Conservation (phyloP, 2,797 vertebrate genomes). For the Myotis planiceps region DNA sequence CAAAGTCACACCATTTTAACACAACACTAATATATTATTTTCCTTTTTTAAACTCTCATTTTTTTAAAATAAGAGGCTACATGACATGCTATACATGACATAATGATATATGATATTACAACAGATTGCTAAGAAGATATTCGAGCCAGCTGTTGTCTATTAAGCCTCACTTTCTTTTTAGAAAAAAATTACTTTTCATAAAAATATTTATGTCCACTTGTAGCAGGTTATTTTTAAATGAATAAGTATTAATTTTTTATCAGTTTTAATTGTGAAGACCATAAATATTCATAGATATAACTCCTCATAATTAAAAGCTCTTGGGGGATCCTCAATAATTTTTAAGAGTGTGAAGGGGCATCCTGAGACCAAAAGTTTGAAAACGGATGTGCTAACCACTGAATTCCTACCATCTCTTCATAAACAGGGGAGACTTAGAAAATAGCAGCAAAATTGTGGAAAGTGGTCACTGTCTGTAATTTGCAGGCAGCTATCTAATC, state of each 20-base stretch:
- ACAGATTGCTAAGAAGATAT: background rate
- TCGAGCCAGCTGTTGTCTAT: background rate
- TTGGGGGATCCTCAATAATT: background rate
- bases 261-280: background rate
- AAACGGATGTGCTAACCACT: background rate
- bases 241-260: background rate
- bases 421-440: background rate
- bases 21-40: background rate
- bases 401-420: background rate
- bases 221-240: background rate
- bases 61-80: background rate
- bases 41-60: background rate
- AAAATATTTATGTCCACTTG: constrained; percentile 18
- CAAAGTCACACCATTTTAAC: background rate
- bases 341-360: background rate
- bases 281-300: background rate
- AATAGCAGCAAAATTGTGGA: background rate
- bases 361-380: background rate
- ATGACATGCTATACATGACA: background rate
- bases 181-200: background rate
- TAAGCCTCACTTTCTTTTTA: background rate
- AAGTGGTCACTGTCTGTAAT: background rate
- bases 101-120: background rate
- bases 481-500: background rate
- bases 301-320: background rate